Evolutionary conservation across 2,113 vertebrate species (phyloP).

Genomic region (Pelvicachromis taeniatus): DNA sequence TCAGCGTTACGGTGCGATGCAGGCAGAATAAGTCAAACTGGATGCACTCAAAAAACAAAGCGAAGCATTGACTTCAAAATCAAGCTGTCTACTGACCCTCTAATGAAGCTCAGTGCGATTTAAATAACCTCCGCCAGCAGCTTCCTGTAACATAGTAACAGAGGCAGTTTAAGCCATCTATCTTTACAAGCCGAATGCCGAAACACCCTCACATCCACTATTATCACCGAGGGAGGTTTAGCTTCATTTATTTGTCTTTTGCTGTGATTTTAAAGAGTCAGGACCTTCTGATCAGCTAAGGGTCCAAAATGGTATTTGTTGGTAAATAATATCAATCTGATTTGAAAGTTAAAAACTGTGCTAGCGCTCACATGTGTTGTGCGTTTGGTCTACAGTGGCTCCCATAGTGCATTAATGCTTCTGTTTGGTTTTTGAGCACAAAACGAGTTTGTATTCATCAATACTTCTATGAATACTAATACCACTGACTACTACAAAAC

Average conservation of each 20-base stretch:
- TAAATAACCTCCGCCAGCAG: background rate
- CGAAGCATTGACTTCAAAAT: background rate
- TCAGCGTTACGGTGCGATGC: background rate
- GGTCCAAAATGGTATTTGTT: background rate
- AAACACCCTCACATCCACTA: background rate
- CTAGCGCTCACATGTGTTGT: background rate
- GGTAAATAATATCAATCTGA: background rate
- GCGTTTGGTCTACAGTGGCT: background rate
- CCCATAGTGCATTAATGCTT: background rate
- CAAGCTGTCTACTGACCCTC: background rate
- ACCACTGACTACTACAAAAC: background rate
- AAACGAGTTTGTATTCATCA: background rate
- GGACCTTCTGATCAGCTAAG: background rate
- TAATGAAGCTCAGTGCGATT: background rate
- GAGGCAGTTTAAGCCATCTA: background rate
- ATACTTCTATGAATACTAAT: background rate
- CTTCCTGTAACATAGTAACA: background rate
- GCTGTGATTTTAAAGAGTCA: background rate
- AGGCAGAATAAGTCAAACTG: background rate
- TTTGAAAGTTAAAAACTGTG: background rate
- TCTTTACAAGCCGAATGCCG: background rate
- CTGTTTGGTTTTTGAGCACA: background rate
- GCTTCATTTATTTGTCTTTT: background rate
- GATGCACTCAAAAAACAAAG: background rate
- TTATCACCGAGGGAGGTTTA: background rate